Percentiles rank a stretch among this genome's conserved stretches.
Conservation (phyloP, 2,888 invertebrate genomes). For the Ischnura elegans region DNA sequence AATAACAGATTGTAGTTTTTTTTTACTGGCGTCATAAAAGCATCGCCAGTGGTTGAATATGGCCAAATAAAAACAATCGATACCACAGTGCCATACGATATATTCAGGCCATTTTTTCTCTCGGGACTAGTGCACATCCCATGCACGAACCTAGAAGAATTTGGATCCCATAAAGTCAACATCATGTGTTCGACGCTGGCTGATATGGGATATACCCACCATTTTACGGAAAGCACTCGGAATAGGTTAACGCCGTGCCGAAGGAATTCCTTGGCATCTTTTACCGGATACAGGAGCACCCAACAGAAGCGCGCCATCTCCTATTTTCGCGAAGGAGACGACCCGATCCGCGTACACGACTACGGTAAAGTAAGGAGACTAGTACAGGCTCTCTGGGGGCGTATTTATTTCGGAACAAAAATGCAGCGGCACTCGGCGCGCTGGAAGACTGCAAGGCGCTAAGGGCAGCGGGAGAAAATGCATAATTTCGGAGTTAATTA, state of each 20-base stretch:
- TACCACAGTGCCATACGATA: too few species aligned
- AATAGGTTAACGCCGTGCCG: neutral
- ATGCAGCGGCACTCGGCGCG: neutral
- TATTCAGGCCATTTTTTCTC: too few species aligned
- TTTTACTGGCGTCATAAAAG: too few species aligned
- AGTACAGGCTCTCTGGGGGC: neutral
- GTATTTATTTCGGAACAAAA: neutral
- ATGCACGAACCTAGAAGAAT: neutral
- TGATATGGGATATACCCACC: neutral
- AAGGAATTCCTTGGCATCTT: neutral
- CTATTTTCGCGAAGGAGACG: neutral
- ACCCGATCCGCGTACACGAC: neutral
- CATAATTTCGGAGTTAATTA: conserved; percentile 20
- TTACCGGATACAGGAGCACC: neutral
- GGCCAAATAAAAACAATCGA: too few species aligned
- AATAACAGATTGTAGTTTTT: too few species aligned
- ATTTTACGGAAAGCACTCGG: neutral
- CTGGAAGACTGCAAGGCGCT: neutral
- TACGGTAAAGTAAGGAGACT: neutral
- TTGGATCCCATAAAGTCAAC: neutral
- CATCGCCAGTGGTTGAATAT: too few species aligned
- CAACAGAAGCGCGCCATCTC: neutral
- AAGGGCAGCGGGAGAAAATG: neutral
- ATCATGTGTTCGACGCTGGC: neutral
- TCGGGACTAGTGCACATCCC: too few species aligned